phyloP scores from a whole-genome alignment of 2,888 invertebrate genomes.

The Creontiades dilutus region DNA sequence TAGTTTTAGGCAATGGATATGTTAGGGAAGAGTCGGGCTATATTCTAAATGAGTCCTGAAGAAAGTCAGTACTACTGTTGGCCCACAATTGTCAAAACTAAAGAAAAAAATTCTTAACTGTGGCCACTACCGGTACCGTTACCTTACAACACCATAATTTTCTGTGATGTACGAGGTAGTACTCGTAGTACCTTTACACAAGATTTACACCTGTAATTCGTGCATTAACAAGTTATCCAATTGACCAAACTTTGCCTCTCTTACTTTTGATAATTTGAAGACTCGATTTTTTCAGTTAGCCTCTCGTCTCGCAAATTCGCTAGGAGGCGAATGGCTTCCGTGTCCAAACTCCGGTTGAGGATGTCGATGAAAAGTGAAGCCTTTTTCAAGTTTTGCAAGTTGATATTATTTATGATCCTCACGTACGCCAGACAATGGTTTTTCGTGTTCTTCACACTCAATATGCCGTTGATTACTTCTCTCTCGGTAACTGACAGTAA shows the following conservation, averaged over 20 bases:
- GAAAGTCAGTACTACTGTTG: too few relatives aligned
- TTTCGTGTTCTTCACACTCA: slow-evolving; percentile 95
- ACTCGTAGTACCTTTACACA: too few relatives aligned
- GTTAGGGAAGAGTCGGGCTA: too few relatives aligned
- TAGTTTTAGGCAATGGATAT: too few relatives aligned
- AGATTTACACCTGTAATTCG: too few relatives aligned
- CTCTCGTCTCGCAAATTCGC: slow-evolving; percentile 94
- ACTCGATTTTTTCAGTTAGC: slow-evolving; percentile 92
- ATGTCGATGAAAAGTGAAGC: slow-evolving; percentile 98
- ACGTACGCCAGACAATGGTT: slow-evolving; percentile 97
- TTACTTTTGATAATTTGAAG: slow-evolving; percentile 92
- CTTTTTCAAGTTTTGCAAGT: slow-evolving; percentile 94
- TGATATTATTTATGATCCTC: slow-evolving; percentile 97
- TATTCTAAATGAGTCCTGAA: too few relatives aligned
- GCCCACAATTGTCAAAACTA: too few relatives aligned
- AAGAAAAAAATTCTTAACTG: too few relatives aligned
- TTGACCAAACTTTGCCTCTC: slow-evolving; percentile 71
- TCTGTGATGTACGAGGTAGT: too few relatives aligned
- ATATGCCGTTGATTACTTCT: slow-evolving; percentile 96
- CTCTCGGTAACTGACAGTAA: slow-evolving; percentile 92
- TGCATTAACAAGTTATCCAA: neutral
- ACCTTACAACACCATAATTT: too few relatives aligned
- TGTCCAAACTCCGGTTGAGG: slow-evolving; percentile 92
- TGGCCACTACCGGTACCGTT: too few relatives aligned
- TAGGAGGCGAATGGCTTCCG: slow-evolving; percentile 93